Base-by-base conservation (phyloP, 1,140 invertebrate genomes). In the Drosophila seguyi region DNA sequence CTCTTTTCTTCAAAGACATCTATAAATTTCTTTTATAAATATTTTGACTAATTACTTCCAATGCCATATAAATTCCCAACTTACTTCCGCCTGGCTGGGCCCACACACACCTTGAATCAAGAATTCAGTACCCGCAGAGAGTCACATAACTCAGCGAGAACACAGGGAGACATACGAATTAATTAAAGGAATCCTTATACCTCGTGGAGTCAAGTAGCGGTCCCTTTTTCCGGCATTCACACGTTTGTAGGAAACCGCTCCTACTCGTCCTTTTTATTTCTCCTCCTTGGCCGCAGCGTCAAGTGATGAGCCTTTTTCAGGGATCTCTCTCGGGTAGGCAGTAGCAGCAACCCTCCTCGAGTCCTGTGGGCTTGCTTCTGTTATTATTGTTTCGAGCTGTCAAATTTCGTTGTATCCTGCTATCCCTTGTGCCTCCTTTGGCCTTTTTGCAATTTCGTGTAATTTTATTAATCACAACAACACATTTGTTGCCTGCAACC, bases 381-480 rank as follows among this genome's bases (percentile, higher is more conserved):
- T 66, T 87, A 48, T 88, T 88, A 76, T 87, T 87, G 85, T 88
- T 84, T 66, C 47, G 80, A 81, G 80, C 84, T 88, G 84, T 88
- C 84, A 90, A 84, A 81, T 84, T 74, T 83, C 27, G 55, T 63
- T 86, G 84, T 79, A 50, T 77, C 57, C 57, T 50, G 53, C 48
- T 57, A 27, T 53, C 29, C 72, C 27, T 25, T 52, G 38, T 41
- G 48, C 45, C 52, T 55, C 31, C 52, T 36, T 38, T 72, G 42
- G 25, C 55, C 55, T 56, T 78, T 78, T 58, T 71, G 72, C 56
- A 47, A 84, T 79, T 87, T 84, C 69, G 42, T 88, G 85, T 90
- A 90, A 81, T 90, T 90, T 90, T 90, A 90, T 90, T 85, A 90
- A 90, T 90, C 85, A 90, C 85, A 90, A 90, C 85, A 90, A 90